Evolutionary conservation across 2,797 vertebrate species (phyloP).

Genomic region (Gymnopithys bicolor): DNA sequence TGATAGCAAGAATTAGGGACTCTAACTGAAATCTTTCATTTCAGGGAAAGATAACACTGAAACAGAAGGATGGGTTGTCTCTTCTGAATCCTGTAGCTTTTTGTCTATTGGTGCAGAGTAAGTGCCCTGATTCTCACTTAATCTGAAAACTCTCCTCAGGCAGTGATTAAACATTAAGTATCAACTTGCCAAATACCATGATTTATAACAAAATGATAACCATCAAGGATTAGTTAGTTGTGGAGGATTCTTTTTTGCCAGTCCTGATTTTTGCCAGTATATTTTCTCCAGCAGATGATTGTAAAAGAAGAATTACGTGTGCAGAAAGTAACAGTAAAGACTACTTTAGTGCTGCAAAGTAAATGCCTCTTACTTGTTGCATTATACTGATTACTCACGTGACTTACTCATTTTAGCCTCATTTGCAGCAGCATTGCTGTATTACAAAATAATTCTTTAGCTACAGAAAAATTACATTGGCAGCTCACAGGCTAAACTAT

Average conservation of each 20-base stretch:
- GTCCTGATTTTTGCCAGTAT: background rate
- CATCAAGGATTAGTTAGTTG: background rate
- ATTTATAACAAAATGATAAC: background rate
- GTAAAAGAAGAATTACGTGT: background rate
- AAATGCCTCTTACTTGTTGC: background rate
- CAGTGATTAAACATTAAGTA: background rate
- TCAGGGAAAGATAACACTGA: constrained; percentile 85
- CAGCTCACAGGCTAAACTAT: background rate
- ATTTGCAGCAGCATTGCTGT: background rate
- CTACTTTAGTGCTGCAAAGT: background rate
- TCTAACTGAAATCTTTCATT: constrained; percentile 41
- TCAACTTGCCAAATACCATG: background rate
- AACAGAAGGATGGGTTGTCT: constrained; percentile 98
- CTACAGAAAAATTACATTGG: background rate
- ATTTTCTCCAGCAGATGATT: background rate
- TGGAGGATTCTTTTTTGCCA: background rate
- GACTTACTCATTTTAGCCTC: background rate
- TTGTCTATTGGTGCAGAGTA: constrained; percentile 97
- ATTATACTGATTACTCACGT: background rate
- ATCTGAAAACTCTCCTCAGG: background rate
- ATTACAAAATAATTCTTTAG: background rate
- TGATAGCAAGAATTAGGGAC: background rate
- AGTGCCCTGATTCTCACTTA: constrained; percentile 53
- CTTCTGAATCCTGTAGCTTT: constrained; percentile 98
- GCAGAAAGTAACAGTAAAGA: background rate